These are phyloP conservation scores for Drosophila mayri DNA, from an alignment of 1,140 invertebrate species.

Conservation along the genomic window DNA sequence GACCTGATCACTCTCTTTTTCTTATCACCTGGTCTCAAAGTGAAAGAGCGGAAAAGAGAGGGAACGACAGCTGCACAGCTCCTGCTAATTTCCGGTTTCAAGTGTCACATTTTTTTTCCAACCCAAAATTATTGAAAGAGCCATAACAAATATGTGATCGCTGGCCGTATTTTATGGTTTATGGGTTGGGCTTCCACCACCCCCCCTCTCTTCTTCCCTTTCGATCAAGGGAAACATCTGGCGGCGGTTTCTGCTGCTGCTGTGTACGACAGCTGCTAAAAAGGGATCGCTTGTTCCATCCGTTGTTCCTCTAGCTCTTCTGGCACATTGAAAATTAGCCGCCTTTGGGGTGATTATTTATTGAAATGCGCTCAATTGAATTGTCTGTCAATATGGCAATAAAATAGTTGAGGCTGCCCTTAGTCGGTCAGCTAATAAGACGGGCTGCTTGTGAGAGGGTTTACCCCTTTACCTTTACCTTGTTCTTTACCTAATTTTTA, in stretches of 20 bases:
- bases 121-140: slow-evolving; percentile 71
- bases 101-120: slow-evolving; percentile 69
- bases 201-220: background rate
- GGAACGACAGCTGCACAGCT: slow-evolving; percentile 63
- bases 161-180: slow-evolving; percentile 64
- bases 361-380: slow-evolving; percentile 60
- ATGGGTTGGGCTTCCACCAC: slow-evolving; percentile 55
- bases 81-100: slow-evolving; percentile 81
- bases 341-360: slow-evolving; percentile 24
- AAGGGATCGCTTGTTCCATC: slow-evolving; percentile 52
- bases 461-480: background rate
- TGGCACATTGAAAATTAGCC: slow-evolving; percentile 40
- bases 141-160: slow-evolving; percentile 68
- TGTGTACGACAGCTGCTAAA: slow-evolving; percentile 67
- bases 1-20: background rate
- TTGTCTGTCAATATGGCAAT: slow-evolving; percentile 79
- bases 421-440: slow-evolving; percentile 36
- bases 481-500: no score
- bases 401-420: slow-evolving; percentile 61
- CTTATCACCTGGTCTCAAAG: slow-evolving; percentile 24
- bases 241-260: slow-evolving; percentile 22
- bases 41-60: slow-evolving; percentile 23
- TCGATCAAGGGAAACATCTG: slow-evolving; percentile 67
- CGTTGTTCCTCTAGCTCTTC: slow-evolving; percentile 31
- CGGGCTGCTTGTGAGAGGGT: background rate